phyloP scores from a whole-genome alignment of 2,797 vertebrate species.

The Coregonus sp. region DNA sequence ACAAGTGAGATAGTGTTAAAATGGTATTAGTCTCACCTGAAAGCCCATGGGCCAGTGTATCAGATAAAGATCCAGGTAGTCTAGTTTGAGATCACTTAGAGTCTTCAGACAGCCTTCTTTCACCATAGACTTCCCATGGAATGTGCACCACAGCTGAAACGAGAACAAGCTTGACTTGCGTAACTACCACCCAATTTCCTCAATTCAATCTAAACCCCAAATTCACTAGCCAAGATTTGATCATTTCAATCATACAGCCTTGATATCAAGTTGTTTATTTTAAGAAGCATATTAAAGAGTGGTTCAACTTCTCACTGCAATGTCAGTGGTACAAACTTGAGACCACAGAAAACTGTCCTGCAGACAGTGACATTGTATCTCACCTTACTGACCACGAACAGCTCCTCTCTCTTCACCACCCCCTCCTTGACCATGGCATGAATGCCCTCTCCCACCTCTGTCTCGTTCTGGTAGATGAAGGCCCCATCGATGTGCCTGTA shows the following conservation, averaged over 20 bases:
- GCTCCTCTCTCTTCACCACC: slow-evolving; percentile 83
- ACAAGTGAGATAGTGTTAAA: background rate
- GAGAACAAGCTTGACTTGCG: slow-evolving; percentile 10
- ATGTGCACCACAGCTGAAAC: slow-evolving; percentile 86
- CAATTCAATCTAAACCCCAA: background rate
- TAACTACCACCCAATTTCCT: background rate
- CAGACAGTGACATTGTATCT: background rate
- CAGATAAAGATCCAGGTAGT: slow-evolving; percentile 90
- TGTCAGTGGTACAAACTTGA: background rate
- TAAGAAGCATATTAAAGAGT: no score
- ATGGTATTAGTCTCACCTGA: slow-evolving; percentile 71
- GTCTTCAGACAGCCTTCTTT: slow-evolving; percentile 83
- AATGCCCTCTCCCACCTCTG: slow-evolving; percentile 82
- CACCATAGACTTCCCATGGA: slow-evolving; percentile 82
- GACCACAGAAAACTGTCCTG: background rate
- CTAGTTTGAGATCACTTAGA: slow-evolving; percentile 79
- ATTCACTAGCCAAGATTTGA: background rate
- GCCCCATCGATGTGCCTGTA: slow-evolving; percentile 89
- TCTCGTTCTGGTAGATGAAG: slow-evolving; percentile 82
- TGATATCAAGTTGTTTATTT: no score
- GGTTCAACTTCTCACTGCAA: background rate
- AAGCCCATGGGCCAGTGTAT: slow-evolving; percentile 85
- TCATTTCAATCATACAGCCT: background rate
- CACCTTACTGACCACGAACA: slow-evolving; percentile 92
- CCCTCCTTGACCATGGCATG: slow-evolving; percentile 78